phyloP scores from a whole-genome alignment of 1,140 invertebrate genomes.

The Cherax quadricarinatus region DNA sequence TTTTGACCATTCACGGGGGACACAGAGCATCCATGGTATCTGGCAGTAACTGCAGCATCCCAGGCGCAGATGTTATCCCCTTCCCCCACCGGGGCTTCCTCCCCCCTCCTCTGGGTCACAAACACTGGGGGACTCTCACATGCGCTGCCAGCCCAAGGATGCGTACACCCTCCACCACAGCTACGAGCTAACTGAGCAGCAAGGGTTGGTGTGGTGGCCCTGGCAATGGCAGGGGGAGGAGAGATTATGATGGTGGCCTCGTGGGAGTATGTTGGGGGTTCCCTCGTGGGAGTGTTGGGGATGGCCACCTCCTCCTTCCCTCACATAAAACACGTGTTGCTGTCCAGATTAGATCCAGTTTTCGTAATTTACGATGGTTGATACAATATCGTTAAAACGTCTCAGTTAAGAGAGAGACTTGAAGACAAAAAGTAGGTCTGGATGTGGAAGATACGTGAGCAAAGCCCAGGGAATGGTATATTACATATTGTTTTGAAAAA shows the following conservation, averaged over 20 bases:
- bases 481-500: too few relatives aligned
- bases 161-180: not conserved
- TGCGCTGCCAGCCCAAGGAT: not conserved
- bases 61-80: not conserved
- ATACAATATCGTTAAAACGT: too few relatives aligned
- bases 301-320: too few relatives aligned
- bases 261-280: not conserved
- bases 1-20: not conserved
- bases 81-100: not conserved
- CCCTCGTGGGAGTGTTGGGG: not conserved
- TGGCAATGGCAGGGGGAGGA: not conserved
- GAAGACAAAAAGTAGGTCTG: too few relatives aligned
- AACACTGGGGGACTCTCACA: not conserved
- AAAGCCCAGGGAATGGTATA: too few relatives aligned
- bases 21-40: not conserved
- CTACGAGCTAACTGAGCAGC: not conserved
- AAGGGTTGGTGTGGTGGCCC: not conserved
- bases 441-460: too few relatives aligned
- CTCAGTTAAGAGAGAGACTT: too few relatives aligned
- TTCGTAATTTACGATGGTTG: too few relatives aligned
- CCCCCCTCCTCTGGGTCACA: not conserved
- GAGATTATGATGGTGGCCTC: not conserved
- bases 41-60: not conserved
- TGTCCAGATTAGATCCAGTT: too few relatives aligned
- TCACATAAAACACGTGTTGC: too few relatives aligned